Percentiles rank a stretch among this genome's conserved stretches.
Conservation (phyloP, 2,888 invertebrate species). For the Corbicula japonica region DNA sequence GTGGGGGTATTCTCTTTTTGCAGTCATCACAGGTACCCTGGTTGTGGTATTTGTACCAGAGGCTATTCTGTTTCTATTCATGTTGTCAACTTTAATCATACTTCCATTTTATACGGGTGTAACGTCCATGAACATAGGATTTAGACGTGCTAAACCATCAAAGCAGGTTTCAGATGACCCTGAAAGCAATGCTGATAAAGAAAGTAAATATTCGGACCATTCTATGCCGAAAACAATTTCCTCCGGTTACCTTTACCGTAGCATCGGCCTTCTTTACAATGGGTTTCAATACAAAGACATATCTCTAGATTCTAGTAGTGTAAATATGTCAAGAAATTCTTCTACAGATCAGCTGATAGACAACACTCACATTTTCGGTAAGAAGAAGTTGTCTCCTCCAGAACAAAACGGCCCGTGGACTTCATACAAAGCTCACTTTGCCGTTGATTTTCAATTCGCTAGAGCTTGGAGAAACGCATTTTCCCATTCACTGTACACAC, state of each 20-base stretch:
- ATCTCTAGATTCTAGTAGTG: too few relatives aligned
- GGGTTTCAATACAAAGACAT: conserved; percentile 1
- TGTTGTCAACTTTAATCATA: conserved; percentile 74
- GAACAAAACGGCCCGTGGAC: too few relatives aligned
- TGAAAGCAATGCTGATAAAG: background rate
- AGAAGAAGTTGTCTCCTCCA: too few relatives aligned
- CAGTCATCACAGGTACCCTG: conserved; percentile 62
- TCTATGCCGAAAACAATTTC: background rate
- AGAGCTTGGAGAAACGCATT: too few relatives aligned
- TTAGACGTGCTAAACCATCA: conserved; percentile 11
- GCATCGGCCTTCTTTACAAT: background rate
- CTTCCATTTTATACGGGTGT: conserved; percentile 78
- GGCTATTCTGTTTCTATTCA: conserved; percentile 66
- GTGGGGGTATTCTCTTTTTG: conserved; percentile 77
- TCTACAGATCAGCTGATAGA: background rate
- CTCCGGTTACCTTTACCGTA: conserved; percentile 3
- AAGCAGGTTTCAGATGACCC: background rate
- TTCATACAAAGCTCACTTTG: too few relatives aligned
- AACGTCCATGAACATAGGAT: conserved; percentile 69
- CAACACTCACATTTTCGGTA: conserved; percentile 6
- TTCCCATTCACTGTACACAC: too few relatives aligned
- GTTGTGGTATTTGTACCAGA: conserved; percentile 67
- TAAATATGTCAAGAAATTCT: background rate
- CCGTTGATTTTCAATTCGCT: too few relatives aligned
- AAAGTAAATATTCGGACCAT: background rate